A percentile compares a stretch with the other conserved stretches of the same genome.
phyloP scores from a whole-genome alignment of 2,888 invertebrate genomes.

The Capitulum mitella region DNA sequence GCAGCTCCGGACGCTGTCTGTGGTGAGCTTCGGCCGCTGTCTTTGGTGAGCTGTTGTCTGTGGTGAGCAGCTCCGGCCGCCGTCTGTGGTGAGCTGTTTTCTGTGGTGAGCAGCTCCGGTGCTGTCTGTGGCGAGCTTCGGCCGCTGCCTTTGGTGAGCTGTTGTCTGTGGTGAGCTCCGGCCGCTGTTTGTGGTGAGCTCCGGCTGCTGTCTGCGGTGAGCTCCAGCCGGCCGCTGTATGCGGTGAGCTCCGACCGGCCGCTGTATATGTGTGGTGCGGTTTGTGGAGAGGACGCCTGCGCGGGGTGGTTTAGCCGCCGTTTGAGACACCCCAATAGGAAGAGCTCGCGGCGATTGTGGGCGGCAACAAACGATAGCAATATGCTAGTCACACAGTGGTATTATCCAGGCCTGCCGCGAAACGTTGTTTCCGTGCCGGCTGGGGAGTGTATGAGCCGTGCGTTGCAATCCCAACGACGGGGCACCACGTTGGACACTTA shows the following conservation, averaged over 20 bases:
- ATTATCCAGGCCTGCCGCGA: background rate
- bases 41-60: no score
- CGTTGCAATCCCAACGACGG: background rate
- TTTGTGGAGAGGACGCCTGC: background rate
- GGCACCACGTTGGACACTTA: no score
- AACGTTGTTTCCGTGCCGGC: background rate
- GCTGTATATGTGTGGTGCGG: background rate
- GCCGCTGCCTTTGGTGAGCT: no score
- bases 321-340: background rate
- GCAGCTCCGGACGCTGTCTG: background rate
- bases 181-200: no score
- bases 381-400: background rate
- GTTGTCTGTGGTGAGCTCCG: no score
- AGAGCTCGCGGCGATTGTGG: background rate
- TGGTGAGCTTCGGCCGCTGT: no score
- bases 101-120: no score
- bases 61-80: no score
- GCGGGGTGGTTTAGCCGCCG: background rate
- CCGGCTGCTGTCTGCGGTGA: background rate
- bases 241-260: background rate
- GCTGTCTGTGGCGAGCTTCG: no score
- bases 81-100: no score
- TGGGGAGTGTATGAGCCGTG: background rate
- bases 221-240: background rate
- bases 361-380: background rate